A percentile compares a stretch with the other conserved stretches of the same genome.
These are phyloP conservation scores for Meda fulgida DNA, from an alignment of 2,797 vertebrate species.

Conservation along the genomic window DNA sequence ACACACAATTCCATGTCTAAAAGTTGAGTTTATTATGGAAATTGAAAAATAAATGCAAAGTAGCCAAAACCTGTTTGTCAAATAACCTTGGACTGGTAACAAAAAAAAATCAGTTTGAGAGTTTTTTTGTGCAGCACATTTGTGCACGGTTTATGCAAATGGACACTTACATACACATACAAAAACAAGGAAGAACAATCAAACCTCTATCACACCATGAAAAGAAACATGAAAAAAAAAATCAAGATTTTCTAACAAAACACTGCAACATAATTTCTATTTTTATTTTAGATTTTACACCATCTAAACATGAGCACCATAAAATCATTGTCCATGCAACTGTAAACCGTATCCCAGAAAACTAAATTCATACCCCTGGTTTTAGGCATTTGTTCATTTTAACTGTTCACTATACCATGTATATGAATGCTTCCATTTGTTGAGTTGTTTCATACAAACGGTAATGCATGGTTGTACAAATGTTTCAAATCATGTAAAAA, in stretches of 20 bases:
- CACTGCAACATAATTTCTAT: constrained; percentile 43
- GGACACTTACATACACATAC: constrained; percentile 10
- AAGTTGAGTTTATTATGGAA: constrained; percentile 42
- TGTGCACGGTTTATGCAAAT: neutral
- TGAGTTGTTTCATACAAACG: too few species aligned
- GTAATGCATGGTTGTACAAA: neutral
- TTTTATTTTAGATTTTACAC: constrained; percentile 40
- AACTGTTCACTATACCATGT: neutral
- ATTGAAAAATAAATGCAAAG: constrained; percentile 14
- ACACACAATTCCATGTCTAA: constrained; percentile 24
- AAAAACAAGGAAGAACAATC: constrained; percentile 16
- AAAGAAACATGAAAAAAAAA: constrained; percentile 13
- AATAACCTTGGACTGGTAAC: neutral
- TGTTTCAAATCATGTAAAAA: neutral
- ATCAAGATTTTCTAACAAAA: constrained; percentile 31
- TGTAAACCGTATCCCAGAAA: constrained; percentile 58
- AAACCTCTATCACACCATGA: neutral
- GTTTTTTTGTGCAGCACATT: constrained; percentile 1
- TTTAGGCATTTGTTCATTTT: constrained; percentile 12
- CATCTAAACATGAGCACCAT: constrained; percentile 59
- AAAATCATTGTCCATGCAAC: constrained; percentile 60
- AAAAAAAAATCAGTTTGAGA: constrained; percentile 4
- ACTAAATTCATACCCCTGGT: constrained; percentile 40
- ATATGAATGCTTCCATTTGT: neutral
- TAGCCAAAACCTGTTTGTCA: constrained; percentile 2